Evolutionary conservation across 2,888 invertebrate species (phyloP).

Genomic region (Drosophila pseudotalamancana): DNA sequence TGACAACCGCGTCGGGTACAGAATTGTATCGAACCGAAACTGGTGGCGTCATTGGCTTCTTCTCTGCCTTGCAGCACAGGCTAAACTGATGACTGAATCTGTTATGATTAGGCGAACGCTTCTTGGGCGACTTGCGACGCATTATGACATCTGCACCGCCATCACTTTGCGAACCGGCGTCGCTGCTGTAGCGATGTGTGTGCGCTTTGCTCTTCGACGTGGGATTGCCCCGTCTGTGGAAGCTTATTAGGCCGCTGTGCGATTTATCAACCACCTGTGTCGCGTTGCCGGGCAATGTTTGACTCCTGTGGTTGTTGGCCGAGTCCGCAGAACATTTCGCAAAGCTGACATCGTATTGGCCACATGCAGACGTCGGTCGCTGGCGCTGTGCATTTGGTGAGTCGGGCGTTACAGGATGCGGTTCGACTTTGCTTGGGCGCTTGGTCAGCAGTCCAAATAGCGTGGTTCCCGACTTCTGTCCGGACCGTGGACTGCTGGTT

Average conservation of each 20-base stretch:
- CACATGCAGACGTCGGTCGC: slow-evolving; percentile 57
- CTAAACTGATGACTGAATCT: slow-evolving; percentile 84
- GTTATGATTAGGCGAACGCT: slow-evolving; percentile 82
- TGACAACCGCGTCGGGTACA: slow-evolving; percentile 70
- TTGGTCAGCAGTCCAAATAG: slow-evolving; percentile 81
- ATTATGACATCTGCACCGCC: slow-evolving; percentile 73
- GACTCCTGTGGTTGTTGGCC: slow-evolving; percentile 62
- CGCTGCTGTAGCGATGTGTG: slow-evolving; percentile 74
- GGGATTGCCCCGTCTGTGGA: slow-evolving; percentile 78
- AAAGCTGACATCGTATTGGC: slow-evolving; percentile 80
- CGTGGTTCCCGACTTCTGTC: slow-evolving; percentile 68
- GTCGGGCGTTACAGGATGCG: slow-evolving; percentile 79
- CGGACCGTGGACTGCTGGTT: slow-evolving; percentile 69
- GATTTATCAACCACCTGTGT: slow-evolving; percentile 63
- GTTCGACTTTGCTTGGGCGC: slow-evolving; percentile 84
- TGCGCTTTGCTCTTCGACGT: slow-evolving; percentile 70
- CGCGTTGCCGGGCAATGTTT: slow-evolving; percentile 65
- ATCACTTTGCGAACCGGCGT: slow-evolving; percentile 80
- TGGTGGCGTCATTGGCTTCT: slow-evolving; percentile 82
- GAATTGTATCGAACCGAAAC: slow-evolving; percentile 84
- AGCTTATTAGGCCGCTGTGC: slow-evolving; percentile 75
- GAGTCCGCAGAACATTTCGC: slow-evolving; percentile 74
- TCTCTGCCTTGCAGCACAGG: slow-evolving; percentile 83
- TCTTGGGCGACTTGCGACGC: slow-evolving; percentile 76
- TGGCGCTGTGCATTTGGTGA: slow-evolving; percentile 49